Base-by-base conservation (phyloP, 1,140 invertebrate genomes). In the Eumaeus atala region DNA sequence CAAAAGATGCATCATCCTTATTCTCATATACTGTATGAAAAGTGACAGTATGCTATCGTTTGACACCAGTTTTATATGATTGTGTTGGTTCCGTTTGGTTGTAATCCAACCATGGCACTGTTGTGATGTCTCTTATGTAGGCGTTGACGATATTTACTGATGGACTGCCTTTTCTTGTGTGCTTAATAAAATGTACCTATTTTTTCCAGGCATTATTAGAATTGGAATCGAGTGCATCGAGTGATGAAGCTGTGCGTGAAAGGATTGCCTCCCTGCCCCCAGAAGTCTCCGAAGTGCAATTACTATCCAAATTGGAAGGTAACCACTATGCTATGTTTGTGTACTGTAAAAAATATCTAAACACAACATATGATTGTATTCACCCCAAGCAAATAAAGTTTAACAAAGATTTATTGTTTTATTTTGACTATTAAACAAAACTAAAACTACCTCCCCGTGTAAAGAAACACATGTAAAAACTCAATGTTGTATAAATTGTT, bases 171-270 rank as follows among this genome's bases (percentile, higher is more conserved):
- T 4, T 2, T 9, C 35, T 10, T 37, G 9, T 10, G 1, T 37
- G 3, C 35, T 37, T 37, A 37, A 9, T 38, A 42, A 16, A 16
- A 38, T 11, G 14, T 9, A n/a, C 2, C 16, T 11, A 11, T 61
- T 71, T 60, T 66, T 66, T 77, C 9, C 72, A 88, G 84, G 91
- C 90, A 0, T 88, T 97, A 38, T 88, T 94, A 88, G 95, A 96
- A 68, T 89, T 98, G 62, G 97, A 98, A 87, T 96, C 95, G 67
- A 95, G 96, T 62, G 96, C 97, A 1, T 98, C 97, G 0, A 95
- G 95, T 64, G 97, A 99, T 90, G 97, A 96, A 52, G 91, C 91
- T 21, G 94, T 97, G 0, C 88, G 97, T 74, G 95, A 98, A 84
- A 93, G 95, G 72, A 98, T 99, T 65, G 96, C 97, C 0, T 96